Conservation (phyloP, 2,113 vertebrate genomes). For the Chrysemys picta region DNA sequence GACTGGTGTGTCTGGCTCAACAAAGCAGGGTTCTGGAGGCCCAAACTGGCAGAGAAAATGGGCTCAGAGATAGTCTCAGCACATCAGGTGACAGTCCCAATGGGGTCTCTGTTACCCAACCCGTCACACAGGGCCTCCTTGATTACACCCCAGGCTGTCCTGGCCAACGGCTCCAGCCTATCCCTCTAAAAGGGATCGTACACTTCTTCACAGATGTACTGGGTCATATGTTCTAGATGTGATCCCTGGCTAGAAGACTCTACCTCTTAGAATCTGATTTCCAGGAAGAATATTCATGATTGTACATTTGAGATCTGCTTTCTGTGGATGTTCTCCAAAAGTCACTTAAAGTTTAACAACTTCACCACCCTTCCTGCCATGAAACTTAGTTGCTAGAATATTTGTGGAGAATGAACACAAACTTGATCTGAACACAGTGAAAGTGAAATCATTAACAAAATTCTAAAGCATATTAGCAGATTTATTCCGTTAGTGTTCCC, state of each 20-base stretch:
- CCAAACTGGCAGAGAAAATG: no score
- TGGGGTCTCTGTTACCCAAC: no score
- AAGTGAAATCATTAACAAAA: neutral
- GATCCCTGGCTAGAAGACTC: neutral
- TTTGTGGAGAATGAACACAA: neutral
- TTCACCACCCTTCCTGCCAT: neutral
- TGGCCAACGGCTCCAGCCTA: neutral
- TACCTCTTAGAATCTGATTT: neutral
- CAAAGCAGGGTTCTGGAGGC: no score
- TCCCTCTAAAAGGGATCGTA: neutral
- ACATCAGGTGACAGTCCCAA: no score
- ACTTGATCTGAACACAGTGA: neutral
- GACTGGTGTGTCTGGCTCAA: no score
- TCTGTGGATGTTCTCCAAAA: neutral
- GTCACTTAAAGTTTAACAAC: neutral
- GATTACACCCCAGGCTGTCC: neutral
- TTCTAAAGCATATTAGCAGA: neutral
- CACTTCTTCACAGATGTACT: neutral
- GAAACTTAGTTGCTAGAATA: neutral
- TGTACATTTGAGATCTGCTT: neutral
- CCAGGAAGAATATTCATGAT: neutral
- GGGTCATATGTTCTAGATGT: fast-evolving
- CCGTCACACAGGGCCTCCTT: no score
- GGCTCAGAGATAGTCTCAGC: no score
- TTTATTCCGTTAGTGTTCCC: neutral